Conservation (phyloP, 1,140 invertebrate genomes). For the Drosophila carrolli region DNA sequence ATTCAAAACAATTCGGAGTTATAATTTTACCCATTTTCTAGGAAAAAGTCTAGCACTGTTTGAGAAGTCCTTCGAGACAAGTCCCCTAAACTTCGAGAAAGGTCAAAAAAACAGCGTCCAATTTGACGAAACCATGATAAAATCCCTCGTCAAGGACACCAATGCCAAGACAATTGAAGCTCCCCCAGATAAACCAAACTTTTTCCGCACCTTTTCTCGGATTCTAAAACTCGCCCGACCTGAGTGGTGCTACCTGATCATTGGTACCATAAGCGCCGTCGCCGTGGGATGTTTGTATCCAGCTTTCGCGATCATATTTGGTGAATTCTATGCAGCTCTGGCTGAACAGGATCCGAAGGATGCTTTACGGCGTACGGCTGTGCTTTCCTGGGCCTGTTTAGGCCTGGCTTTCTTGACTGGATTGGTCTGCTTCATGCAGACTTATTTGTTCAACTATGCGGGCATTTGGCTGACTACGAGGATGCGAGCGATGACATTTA, state of each 20-base stretch:
- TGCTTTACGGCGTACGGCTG: conserved; percentile 87
- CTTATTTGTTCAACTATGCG: conserved; percentile 91
- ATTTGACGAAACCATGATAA: conserved; percentile 69
- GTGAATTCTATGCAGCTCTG: conserved; percentile 91
- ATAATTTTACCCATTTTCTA: not conserved
- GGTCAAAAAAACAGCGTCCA: conserved; percentile 76
- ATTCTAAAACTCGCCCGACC: conserved; percentile 90
- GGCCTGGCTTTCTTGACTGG: conserved; percentile 90
- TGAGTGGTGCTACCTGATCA: conserved; percentile 91
- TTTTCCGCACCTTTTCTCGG: conserved; percentile 84
- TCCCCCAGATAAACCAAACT: conserved; percentile 44
- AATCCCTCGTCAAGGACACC: conserved; percentile 39
- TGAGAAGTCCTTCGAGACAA: conserved; percentile 81
- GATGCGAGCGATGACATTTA: conserved; percentile 88
- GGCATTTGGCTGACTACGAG: conserved; percentile 91
- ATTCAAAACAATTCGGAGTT: accelerated
- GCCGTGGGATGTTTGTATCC: conserved; percentile 91
- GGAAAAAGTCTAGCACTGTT: conserved; percentile 70
- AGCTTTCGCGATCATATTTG: conserved; percentile 93
- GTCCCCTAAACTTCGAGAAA: conserved; percentile 78
- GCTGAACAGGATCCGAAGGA: conserved; percentile 86
- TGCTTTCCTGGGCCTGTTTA: conserved; percentile 89
- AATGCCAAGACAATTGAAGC: conserved; percentile 25
- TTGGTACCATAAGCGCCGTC: conserved; percentile 89
- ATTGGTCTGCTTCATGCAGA: conserved; percentile 89